Percentiles rank a stretch among this genome's conserved stretches.
These are phyloP conservation scores for Dexiosoma caninum DNA, from an alignment of 2,888 invertebrate genomes.

Conservation along the genomic window DNA sequence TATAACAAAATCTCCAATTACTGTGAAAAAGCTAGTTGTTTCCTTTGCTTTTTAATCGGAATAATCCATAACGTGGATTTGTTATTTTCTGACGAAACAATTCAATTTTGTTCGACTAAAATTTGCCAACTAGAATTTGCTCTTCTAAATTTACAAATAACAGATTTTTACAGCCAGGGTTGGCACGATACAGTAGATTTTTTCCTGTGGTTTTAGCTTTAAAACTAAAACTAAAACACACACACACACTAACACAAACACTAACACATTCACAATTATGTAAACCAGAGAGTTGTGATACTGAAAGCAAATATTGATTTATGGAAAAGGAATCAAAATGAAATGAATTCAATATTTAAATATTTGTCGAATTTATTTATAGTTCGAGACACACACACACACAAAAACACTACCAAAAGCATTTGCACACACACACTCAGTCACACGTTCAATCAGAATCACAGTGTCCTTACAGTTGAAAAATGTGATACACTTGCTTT, in stretches of 20 bases:
- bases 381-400: neutral
- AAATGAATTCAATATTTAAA: conserved; percentile 41
- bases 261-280: neutral
- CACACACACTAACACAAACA: no score
- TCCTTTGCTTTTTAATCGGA: neutral
- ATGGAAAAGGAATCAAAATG: conserved; percentile 27
- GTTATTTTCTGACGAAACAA: neutral
- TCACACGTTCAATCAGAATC: neutral
- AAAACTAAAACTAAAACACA: neutral
- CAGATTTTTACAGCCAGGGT: neutral
- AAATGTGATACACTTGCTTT: conserved; percentile 1
- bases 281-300: conserved; percentile 14
- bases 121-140: neutral
- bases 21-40: no score
- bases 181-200: neutral
- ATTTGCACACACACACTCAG: neutral
- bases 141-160: neutral
- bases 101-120: neutral
- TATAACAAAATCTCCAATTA: neutral
- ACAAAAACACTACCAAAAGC: neutral
- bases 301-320: conserved; percentile 48
- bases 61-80: neutral
- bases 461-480: neutral
- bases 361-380: conserved; percentile 41
- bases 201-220: neutral